A percentile compares a stretch with the other conserved stretches of the same genome.
These are phyloP conservation scores for Drosophila pseudoobscura DNA, from an alignment of 1,140 invertebrate species.

Conservation along the genomic window DNA sequence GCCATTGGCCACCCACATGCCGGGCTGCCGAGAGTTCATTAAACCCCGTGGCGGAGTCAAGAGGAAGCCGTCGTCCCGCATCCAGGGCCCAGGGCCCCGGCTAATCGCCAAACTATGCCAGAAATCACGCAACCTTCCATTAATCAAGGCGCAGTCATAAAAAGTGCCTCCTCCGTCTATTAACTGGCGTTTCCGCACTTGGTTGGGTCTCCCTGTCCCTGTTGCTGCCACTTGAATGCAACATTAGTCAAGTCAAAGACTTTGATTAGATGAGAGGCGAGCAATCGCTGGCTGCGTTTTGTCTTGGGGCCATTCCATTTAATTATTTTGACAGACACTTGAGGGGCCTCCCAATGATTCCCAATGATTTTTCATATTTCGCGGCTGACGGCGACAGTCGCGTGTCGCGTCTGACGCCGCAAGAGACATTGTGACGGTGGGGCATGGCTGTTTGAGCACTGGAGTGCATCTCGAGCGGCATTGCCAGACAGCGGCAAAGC, in stretches of 20 bases:
- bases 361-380: slow-evolving; percentile 73
- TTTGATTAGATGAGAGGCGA: slow-evolving; percentile 61
- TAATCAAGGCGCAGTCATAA: slow-evolving; percentile 67
- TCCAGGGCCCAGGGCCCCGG: slow-evolving; percentile 18
- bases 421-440: slow-evolving; percentile 54
- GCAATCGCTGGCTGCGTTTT: slow-evolving; percentile 53
- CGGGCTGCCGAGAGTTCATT: slow-evolving; percentile 57
- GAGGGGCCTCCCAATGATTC: slow-evolving; percentile 15
- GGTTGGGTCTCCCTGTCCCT: background rate
- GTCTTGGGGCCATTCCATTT: slow-evolving; percentile 73
- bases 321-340: slow-evolving; percentile 79
- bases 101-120: slow-evolving; percentile 75
- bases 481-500: slow-evolving; percentile 35
- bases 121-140: slow-evolving; percentile 77
- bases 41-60: slow-evolving; percentile 25
- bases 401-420: slow-evolving; percentile 52
- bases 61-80: slow-evolving; percentile 24
- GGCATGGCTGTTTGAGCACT: background rate
- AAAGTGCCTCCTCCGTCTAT: slow-evolving; percentile 47
- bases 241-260: slow-evolving; percentile 71
- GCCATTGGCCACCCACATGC: slow-evolving; percentile 41
- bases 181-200: slow-evolving; percentile 75
- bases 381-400: slow-evolving; percentile 23
- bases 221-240: slow-evolving; percentile 49
- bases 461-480: slow-evolving; percentile 36